Evolutionary conservation across 2,888 invertebrate genomes (phyloP).

Genomic region (Rhodophaea formosa): DNA sequence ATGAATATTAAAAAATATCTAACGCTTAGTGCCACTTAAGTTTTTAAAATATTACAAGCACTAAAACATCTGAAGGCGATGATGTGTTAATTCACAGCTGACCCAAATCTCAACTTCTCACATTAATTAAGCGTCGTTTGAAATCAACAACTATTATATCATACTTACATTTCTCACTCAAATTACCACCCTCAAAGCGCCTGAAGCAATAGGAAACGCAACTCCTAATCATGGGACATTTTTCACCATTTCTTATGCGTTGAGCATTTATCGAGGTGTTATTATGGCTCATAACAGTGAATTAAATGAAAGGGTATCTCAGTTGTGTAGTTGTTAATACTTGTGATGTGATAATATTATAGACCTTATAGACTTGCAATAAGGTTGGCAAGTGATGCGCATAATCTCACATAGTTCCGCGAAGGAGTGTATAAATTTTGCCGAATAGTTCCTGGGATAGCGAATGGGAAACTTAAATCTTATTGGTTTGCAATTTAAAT

Average conservation of each 20-base stretch:
- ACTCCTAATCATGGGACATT: conserved; percentile 43
- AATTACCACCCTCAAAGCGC: conserved; percentile 38
- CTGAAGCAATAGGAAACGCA: conserved; percentile 40
- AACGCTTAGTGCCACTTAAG: not conserved
- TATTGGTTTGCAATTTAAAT: not conserved
- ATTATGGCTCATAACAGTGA: conserved; percentile 35
- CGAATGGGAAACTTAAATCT: not conserved
- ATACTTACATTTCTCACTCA: conserved; percentile 17
- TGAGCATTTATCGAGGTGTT: conserved; percentile 28
- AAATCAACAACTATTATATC: conserved; percentile 15
- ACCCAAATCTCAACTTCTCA: conserved; percentile 9
- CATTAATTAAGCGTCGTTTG: conserved; percentile 5
- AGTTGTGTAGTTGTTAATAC: not conserved
- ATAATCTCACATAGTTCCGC: not conserved
- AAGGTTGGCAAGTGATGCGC: not conserved
- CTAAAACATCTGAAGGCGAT: not conserved
- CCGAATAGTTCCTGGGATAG: not conserved
- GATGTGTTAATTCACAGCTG: not conserved
- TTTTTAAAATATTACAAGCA: not conserved
- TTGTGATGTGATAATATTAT: not conserved
- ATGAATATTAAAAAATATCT: too few species aligned
- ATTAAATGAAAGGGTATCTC: conserved; percentile 34
- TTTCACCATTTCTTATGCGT: conserved; percentile 36
- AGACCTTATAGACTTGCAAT: not conserved
- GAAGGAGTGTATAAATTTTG: not conserved